Evolutionary conservation across 2,888 invertebrate genomes (phyloP).

Genomic region (Drosophila monieri): DNA sequence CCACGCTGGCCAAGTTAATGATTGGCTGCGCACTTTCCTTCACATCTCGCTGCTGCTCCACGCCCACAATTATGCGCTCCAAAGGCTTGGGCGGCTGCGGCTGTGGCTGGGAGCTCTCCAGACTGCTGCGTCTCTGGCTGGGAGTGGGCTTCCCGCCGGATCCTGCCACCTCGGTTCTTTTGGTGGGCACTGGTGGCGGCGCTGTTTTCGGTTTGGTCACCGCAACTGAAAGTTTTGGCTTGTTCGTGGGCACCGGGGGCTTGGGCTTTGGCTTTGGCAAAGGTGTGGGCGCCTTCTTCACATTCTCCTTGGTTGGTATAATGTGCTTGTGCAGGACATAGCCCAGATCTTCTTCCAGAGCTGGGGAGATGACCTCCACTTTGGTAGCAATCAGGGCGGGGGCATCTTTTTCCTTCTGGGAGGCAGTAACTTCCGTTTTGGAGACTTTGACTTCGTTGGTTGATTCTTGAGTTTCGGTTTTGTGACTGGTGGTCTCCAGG

Average conservation of each 20-base stretch:
- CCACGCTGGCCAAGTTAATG: slow-evolving; percentile 74
- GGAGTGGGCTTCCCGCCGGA: slow-evolving; percentile 62
- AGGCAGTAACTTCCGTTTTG: slow-evolving; percentile 3
- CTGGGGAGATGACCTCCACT: slow-evolving; percentile 10
- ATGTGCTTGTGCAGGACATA: slow-evolving; percentile 80
- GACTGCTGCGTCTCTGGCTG: slow-evolving; percentile 62
- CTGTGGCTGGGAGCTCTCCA: slow-evolving; percentile 52
- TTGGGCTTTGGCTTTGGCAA: slow-evolving; percentile 46
- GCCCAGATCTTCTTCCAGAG: slow-evolving; percentile 63
- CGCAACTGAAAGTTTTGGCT: slow-evolving; percentile 48
- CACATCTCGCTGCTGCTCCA: slow-evolving; percentile 57
- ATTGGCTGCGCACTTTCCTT: slow-evolving; percentile 39
- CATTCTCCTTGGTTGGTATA: slow-evolving; percentile 48
- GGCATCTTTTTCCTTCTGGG: not conserved
- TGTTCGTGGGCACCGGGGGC: slow-evolving; percentile 64
- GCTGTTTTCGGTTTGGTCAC: slow-evolving; percentile 65
- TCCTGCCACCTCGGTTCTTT: slow-evolving; percentile 58
- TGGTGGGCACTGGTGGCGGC: slow-evolving; percentile 75
- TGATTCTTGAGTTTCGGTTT: not conserved
- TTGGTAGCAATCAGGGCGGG: not conserved
- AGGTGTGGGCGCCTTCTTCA: slow-evolving; percentile 5
- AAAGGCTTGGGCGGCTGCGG: slow-evolving; percentile 72
- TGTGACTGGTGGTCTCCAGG: slow-evolving; percentile 25
- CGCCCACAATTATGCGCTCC: slow-evolving; percentile 83
- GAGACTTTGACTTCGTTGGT: slow-evolving; percentile 19